A percentile compares a stretch with the other conserved stretches of the same genome.
phyloP scores from a whole-genome alignment of 2,113 vertebrate genomes.

The Balaeniceps rex region DNA sequence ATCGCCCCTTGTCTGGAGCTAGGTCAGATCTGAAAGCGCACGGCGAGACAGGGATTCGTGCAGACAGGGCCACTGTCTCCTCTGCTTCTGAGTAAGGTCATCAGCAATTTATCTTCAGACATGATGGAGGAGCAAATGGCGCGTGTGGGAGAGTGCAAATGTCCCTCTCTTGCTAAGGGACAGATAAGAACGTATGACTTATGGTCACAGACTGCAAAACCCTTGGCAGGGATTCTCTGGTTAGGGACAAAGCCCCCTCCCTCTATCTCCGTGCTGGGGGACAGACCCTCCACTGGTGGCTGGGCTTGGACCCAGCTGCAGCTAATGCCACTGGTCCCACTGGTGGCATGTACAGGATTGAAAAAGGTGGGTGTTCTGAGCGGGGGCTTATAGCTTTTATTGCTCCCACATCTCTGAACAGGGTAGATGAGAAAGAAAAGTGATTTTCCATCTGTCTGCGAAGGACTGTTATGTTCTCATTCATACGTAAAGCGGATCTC shows the following conservation, averaged over 20 bases:
- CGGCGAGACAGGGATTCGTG: rapidly evolving
- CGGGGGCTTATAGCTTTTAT: not conserved
- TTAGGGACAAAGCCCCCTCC: not conserved
- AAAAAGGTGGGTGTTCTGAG: not conserved
- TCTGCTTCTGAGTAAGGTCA: not conserved
- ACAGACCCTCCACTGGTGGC: not conserved
- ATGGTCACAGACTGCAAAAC: not conserved
- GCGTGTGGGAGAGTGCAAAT: not conserved
- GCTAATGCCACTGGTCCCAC: not conserved
- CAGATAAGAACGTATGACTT: not conserved
- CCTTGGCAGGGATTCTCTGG: not conserved
- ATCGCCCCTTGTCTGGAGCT: not conserved
- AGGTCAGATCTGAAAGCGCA: not conserved
- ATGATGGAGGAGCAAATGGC: not conserved
- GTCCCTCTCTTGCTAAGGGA: not conserved
- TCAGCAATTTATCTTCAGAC: not conserved
- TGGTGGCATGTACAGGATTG: not conserved
- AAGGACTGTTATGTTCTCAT: not conserved
- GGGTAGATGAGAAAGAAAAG: not conserved
- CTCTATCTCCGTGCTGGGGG: not conserved
- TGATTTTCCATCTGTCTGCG: not conserved
- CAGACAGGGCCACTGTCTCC: not conserved
- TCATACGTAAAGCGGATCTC: not conserved
- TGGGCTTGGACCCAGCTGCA: not conserved
- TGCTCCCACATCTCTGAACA: not conserved